Conservation (phyloP, 2,113 vertebrate genomes). For the Poecilia latipinna region DNA sequence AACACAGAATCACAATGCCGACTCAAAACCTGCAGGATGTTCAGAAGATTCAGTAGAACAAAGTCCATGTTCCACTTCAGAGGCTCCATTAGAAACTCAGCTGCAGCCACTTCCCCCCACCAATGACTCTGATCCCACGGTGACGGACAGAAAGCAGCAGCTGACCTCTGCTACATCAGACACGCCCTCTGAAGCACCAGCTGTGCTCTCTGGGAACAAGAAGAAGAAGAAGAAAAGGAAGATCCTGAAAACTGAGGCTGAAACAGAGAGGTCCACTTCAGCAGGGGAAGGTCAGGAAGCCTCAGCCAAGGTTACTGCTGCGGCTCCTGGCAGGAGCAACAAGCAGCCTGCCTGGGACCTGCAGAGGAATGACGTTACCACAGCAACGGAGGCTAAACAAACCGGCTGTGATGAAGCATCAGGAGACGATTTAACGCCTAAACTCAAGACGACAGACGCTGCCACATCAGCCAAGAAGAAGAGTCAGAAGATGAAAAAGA, state of each 20-base stretch:
- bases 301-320: background rate
- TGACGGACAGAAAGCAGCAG: background rate
- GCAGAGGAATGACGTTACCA: too few relatives aligned
- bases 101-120: background rate
- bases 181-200: background rate
- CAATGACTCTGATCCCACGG: background rate
- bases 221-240: slow-evolving; percentile 32
- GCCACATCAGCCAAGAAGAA: slow-evolving; percentile 8
- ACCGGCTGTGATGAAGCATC: background rate
- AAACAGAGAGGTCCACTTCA: background rate
- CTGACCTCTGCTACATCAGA: background rate
- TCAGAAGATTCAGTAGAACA: background rate
- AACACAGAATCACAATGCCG: background rate
- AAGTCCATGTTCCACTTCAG: background rate
- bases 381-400: background rate
- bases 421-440: background rate
- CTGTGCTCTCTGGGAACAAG: slow-evolving; percentile 6
- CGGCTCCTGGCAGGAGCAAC: slow-evolving; percentile 16
- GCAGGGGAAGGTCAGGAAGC: background rate
- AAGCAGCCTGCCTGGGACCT: background rate
- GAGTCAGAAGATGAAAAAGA: slow-evolving; percentile 19
- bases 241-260: background rate
- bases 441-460: background rate
- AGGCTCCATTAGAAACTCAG: background rate
- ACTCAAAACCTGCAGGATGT: background rate